phyloP scores from a whole-genome alignment of 1,140 invertebrate species.

The Dendroctonus valens region DNA sequence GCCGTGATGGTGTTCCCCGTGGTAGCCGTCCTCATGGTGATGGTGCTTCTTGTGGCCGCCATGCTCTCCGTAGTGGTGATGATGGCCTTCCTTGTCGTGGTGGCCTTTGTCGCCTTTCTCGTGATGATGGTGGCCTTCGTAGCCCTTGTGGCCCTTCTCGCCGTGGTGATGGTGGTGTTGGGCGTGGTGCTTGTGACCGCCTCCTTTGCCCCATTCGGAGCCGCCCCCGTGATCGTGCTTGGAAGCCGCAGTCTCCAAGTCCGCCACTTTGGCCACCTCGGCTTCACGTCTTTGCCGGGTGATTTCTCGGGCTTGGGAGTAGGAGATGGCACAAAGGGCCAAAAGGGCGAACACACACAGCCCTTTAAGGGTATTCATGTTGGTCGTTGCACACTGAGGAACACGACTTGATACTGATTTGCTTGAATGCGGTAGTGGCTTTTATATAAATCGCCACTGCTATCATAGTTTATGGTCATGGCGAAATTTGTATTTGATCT shows the following conservation, averaged over 20 bases:
- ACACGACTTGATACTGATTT: slow-evolving; percentile 41
- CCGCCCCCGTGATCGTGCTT: slow-evolving; percentile 31
- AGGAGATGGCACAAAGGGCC: slow-evolving; percentile 40
- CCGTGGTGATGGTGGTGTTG: slow-evolving; percentile 59
- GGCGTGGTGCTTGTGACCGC: slow-evolving; percentile 58
- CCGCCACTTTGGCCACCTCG: slow-evolving; percentile 29
- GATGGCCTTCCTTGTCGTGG: slow-evolving; percentile 64
- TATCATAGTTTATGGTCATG: slow-evolving; percentile 30
- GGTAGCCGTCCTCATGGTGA: slow-evolving; percentile 66
- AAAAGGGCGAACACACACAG: slow-evolving; percentile 42
- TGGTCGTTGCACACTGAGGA: slow-evolving; percentile 33
- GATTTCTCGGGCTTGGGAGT: slow-evolving; percentile 43
- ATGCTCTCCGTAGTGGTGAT: slow-evolving; percentile 63
- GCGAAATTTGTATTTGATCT: slow-evolving; percentile 43
- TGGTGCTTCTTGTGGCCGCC: slow-evolving; percentile 66
- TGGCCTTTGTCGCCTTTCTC: slow-evolving; percentile 67
- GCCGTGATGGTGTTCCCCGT: slow-evolving; percentile 66
- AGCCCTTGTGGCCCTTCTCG: slow-evolving; percentile 58
- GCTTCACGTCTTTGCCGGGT: slow-evolving; percentile 42
- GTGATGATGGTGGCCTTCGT: slow-evolving; percentile 61
- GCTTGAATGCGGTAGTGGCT: slow-evolving; percentile 33
- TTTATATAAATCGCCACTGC: slow-evolving; percentile 43
- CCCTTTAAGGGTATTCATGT: slow-evolving; percentile 41
- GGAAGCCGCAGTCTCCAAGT: slow-evolving; percentile 41
- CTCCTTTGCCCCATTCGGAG: slow-evolving; percentile 55